phyloP scores from a whole-genome alignment of 53 echinoderm and acorn worm genomes.

The Luidia sarsii region DNA sequence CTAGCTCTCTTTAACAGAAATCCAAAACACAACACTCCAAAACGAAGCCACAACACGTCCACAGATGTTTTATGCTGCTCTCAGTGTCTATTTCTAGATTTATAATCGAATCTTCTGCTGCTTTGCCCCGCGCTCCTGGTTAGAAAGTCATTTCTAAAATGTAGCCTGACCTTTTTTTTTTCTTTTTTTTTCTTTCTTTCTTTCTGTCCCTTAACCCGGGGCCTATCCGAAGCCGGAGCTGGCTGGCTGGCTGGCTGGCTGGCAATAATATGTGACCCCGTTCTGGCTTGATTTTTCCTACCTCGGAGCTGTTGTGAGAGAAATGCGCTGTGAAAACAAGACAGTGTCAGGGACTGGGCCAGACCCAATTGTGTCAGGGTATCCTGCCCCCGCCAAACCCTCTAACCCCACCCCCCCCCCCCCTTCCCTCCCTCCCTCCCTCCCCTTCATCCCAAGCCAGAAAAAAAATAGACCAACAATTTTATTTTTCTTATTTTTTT shows the following conservation, averaged over 20 bases:
- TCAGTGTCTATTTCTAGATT: too few relatives aligned
- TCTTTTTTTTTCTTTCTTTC: too few relatives aligned
- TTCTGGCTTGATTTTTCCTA: constrained; percentile 24
- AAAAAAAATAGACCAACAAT: neutral
- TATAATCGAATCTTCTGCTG: neutral
- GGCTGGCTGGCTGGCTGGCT: too few relatives aligned
- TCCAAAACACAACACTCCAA: too few relatives aligned
- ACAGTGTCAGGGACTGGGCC: constrained; percentile 19
- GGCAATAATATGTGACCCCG: constrained; percentile 55
- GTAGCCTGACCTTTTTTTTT: constrained; percentile 24
- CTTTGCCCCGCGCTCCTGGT: too few relatives aligned
- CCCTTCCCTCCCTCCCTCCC: too few relatives aligned
- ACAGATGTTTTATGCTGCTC: too few relatives aligned
- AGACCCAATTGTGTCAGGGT: neutral
- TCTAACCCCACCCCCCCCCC: too few relatives aligned
- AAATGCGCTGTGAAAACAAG: constrained; percentile 51
- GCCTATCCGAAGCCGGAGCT: neutral
- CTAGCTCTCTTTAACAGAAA: too few relatives aligned
- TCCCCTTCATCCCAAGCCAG: neutral
- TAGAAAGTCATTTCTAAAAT: constrained; percentile 34
- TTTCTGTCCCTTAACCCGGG: neutral
- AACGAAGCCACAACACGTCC: too few relatives aligned
- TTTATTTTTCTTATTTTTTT: neutral
- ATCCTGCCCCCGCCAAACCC: too few relatives aligned
- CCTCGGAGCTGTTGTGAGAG: constrained; percentile 50